Evolutionary conservation across 2,888 invertebrate genomes (phyloP), one percentile per base, ranked within the genome.

Genomic region (Ceratothoa steindachneri): DNA sequence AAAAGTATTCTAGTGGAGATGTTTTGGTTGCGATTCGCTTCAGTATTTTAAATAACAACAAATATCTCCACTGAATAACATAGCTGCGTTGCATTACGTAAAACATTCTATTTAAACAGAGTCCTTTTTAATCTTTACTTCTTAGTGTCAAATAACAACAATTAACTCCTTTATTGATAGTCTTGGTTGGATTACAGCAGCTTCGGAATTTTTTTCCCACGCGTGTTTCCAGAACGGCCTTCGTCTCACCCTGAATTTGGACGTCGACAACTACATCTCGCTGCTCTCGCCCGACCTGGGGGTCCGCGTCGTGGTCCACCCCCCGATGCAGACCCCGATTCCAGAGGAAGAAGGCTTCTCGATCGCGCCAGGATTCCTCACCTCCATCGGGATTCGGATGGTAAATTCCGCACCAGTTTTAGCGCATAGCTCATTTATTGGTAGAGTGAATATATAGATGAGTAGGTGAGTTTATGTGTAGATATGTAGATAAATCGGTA

Each of bases 271-370:
- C 22, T 80, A 77, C 72, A n/a, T 74, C 66, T 66, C 77, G 2
- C 74, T 78, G 9, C 30, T 77, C 31, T 74, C 77, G 3, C 77
- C 75, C 3, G 77, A 80, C 30, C 27, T 76, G 29, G 77, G 77
- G 9, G 73, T 73, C 51, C 60, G 76, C 60, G 80, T 75, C 9
- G 67, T 78, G 31, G 70, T 80, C 2, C 77, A 78, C 66, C 69
- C 64, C 28, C 75, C 80, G 2, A 28, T 41, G 31, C 69, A 69
- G 27, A 41, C 72, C 15, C 80, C 80, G 24, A 71, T 80, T 30
- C 80, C 80, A 0, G 77, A 77, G 72, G 80, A 80, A 51, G 71
- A 75, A 51, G 80, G 80, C 2, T 75, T 80, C 70, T 73, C 68
- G n/a, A 72, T 73, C n/a, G 30, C 77, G 19, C 80, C 80, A 1